Percentiles rank a stretch among this genome's conserved stretches.
Evolutionary conservation across 2,797 vertebrate genomes (phyloP).

Genomic region (Phoebastria nigripes): DNA sequence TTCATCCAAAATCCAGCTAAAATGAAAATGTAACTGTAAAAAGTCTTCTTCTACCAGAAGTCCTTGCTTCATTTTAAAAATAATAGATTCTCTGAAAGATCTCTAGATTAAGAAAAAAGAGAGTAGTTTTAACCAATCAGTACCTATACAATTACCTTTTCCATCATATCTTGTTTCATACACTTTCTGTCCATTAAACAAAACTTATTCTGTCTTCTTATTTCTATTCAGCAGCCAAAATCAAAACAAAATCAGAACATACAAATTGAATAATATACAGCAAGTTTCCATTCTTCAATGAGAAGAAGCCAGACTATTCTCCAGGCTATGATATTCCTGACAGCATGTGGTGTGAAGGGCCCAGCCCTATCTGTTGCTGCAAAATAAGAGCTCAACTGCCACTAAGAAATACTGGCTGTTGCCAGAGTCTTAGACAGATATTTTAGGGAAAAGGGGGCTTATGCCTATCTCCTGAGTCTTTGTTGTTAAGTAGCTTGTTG

Average conservation of each 20-base stretch:
- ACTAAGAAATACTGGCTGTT: background rate
- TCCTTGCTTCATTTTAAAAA: background rate
- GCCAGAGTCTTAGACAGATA: background rate
- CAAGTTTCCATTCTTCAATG: background rate
- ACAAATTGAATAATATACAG: background rate
- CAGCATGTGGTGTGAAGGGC: background rate
- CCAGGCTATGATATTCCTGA: background rate
- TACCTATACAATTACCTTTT: background rate
- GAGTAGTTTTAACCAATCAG: background rate
- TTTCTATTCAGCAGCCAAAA: background rate
- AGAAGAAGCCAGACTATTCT: background rate
- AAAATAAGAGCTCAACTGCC: background rate
- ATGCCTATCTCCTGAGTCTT: accelerated
- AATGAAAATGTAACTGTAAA: background rate
- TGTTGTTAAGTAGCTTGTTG: background rate
- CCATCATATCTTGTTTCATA: background rate
- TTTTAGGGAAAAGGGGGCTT: background rate
- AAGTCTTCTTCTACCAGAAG: background rate
- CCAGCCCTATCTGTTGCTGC: background rate
- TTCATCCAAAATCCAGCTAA: background rate
- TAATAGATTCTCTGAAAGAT: background rate
- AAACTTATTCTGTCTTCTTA: background rate
- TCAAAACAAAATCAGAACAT: background rate
- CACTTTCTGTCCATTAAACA: background rate
- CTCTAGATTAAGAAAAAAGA: background rate